Conservation (phyloP, 1,140 invertebrate genomes). For the Leptinotarsa lineolata region DNA sequence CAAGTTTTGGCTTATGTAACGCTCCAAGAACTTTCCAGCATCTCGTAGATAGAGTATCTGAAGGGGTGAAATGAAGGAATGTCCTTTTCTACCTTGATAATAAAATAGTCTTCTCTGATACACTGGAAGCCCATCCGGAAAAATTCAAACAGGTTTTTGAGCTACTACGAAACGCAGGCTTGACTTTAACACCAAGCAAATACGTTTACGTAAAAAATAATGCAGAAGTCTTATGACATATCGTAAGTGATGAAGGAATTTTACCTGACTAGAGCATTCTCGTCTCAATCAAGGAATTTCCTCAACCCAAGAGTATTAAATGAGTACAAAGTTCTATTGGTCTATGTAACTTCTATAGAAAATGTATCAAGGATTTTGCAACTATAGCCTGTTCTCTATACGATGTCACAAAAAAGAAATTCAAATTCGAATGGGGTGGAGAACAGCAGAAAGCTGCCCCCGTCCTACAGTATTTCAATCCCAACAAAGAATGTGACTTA, state of each 20-base stretch:
- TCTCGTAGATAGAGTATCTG: neutral
- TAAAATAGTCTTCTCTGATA: no score
- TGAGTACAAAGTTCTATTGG: slow-evolving; percentile 10
- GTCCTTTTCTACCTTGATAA: no score
- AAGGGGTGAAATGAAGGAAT: slow-evolving; percentile 11
- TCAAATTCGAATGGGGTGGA: no score
- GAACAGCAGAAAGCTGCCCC: slow-evolving; percentile 39
- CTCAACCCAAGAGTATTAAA: neutral
- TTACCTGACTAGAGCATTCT: neutral
- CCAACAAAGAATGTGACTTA: slow-evolving; percentile 24
- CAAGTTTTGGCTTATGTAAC: slow-evolving; percentile 13
- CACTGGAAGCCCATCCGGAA: neutral
- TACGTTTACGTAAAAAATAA: neutral
- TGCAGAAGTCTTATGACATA: neutral
- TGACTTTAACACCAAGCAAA: neutral
- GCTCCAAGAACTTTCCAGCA: slow-evolving; percentile 3
- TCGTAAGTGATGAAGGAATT: neutral
- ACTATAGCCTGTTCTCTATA: slow-evolving; percentile 30
- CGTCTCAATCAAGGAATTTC: neutral
- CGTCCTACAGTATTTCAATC: slow-evolving; percentile 36
- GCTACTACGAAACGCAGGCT: neutral
- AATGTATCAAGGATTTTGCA: slow-evolving; percentile 34
- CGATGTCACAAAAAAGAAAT: no score
- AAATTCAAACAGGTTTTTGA: slow-evolving; percentile 8
- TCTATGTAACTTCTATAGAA: neutral